phyloP scores from a whole-genome alignment of 2,113 vertebrate species.

The Mastomys natalensis region DNA sequence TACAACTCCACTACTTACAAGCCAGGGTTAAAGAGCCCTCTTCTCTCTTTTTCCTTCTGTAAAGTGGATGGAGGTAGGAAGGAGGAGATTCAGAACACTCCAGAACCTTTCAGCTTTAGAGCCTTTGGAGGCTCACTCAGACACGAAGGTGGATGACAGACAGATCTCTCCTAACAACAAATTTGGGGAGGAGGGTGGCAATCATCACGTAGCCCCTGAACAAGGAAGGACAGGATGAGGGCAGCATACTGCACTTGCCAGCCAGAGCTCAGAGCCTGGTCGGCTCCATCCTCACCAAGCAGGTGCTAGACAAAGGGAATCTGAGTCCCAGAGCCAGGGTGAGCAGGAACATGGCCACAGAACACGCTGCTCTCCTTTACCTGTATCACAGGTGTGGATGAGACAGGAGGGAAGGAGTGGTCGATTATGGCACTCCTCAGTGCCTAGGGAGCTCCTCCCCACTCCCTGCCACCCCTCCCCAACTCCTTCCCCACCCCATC shows the following conservation, averaged over 20 bases:
- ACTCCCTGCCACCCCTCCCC: too few species aligned
- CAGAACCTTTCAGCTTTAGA: neutral
- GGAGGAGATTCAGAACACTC: neutral
- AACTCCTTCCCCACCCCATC: too few species aligned
- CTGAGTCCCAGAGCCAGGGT: neutral
- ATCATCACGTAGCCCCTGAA: neutral
- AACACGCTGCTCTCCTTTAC: neutral
- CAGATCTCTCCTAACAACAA: neutral
- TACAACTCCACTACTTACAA: neutral
- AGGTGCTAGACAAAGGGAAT: neutral
- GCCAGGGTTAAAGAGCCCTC: neutral
- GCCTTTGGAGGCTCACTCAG: neutral
- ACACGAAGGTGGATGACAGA: conserved; percentile 24
- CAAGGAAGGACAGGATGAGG: neutral
- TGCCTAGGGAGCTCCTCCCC: neutral
- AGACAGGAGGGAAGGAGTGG: too few species aligned
- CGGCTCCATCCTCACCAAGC: neutral
- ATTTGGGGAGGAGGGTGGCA: neutral
- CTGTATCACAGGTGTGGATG: neutral
- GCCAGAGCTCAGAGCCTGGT: neutral
- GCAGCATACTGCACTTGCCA: neutral
- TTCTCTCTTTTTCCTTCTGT: conserved; percentile 31
- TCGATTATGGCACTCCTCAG: neutral
- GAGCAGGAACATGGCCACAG: neutral
- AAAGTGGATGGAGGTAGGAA: neutral